These are phyloP conservation scores for Halcyon smyrnensis DNA, from an alignment of 2,797 vertebrate genomes.

Conservation along the genomic window DNA sequence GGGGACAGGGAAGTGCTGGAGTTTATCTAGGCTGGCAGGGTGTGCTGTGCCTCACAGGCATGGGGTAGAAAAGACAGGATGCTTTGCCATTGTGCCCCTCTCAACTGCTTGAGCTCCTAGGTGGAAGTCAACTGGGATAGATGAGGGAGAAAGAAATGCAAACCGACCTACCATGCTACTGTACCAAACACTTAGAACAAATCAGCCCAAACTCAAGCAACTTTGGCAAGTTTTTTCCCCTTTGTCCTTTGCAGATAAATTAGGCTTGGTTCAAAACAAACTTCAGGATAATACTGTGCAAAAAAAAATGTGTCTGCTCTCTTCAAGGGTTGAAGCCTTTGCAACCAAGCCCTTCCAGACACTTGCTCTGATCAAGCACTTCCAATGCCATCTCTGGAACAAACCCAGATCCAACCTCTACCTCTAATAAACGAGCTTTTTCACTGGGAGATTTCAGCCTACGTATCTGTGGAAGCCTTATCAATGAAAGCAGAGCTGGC, in stretches of 20 bases:
- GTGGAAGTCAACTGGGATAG: background rate
- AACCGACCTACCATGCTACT: background rate
- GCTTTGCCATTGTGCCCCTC: background rate
- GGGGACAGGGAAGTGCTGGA: background rate
- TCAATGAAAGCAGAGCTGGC: background rate
- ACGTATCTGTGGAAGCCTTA: background rate
- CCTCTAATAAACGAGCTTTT: background rate
- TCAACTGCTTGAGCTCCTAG: background rate
- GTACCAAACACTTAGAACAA: background rate
- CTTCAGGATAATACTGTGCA: background rate
- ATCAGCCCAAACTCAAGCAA: background rate
- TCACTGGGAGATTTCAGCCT: background rate
- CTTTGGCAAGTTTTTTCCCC: too few relatives aligned
- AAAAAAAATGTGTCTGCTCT: fast-evolving
- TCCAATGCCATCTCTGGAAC: background rate
- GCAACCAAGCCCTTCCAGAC: background rate
- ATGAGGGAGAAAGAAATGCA: background rate
- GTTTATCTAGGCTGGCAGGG: background rate
- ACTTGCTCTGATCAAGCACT: background rate
- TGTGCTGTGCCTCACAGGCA: background rate
- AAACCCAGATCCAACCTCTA: background rate
- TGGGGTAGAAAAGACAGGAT: background rate
- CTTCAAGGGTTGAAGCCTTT: background rate
- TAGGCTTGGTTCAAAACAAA: background rate
- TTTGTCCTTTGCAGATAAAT: background rate